Evolutionary conservation across 2,797 vertebrate genomes (phyloP).

Genomic region (Xenops minutus): DNA sequence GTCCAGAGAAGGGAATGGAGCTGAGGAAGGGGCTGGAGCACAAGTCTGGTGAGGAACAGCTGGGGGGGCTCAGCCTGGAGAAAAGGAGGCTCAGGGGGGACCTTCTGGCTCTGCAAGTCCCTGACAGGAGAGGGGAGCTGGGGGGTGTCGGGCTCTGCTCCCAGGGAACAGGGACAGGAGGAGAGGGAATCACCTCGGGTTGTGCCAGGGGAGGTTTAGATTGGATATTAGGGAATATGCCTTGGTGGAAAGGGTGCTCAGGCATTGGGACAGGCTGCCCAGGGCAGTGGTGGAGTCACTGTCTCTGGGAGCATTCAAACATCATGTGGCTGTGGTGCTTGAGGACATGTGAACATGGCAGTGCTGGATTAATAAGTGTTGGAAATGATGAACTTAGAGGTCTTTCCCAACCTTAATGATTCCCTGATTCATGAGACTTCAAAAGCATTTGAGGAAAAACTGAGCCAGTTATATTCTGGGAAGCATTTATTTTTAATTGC

Average conservation of each 20-base stretch:
- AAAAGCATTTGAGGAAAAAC: background rate
- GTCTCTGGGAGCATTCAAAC: background rate
- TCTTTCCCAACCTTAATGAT: background rate
- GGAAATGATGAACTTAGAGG: background rate
- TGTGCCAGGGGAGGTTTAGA: background rate
- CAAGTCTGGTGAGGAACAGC: background rate
- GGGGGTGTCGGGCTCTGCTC: accelerated
- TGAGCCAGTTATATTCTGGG: background rate
- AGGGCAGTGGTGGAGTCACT: background rate
- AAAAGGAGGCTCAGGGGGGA: background rate
- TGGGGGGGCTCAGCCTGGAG: background rate
- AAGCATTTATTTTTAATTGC: background rate
- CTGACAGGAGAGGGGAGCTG: accelerated
- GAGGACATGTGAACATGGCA: background rate
- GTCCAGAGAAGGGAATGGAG: background rate
- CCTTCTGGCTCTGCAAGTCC: background rate
- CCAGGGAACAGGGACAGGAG: background rate
- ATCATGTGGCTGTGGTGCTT: background rate
- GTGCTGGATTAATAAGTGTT: background rate
- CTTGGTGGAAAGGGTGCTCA: no score
- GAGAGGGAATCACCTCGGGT: accelerated
- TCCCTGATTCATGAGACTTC: background rate
- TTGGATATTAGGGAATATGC: background rate
- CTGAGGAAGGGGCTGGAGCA: background rate
- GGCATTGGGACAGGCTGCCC: background rate